Conservation (phyloP, 2,797 vertebrate genomes). For the Nannoperca australis region DNA sequence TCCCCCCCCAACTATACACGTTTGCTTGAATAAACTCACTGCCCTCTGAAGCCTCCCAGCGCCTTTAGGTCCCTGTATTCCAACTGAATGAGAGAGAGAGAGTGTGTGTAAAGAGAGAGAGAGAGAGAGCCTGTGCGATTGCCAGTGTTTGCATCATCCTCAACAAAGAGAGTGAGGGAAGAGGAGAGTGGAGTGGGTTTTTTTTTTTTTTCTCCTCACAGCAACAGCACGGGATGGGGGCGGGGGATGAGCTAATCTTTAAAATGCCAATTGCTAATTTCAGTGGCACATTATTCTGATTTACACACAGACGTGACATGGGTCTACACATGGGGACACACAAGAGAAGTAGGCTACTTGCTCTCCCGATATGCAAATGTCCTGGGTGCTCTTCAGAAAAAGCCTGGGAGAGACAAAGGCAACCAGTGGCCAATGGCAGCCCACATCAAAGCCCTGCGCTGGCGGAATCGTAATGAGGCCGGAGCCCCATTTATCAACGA, state of each 20-base stretch:
- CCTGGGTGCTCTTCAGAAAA: conserved; percentile 35
- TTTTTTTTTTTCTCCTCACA: conserved; percentile 58
- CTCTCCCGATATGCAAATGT: conserved; percentile 73
- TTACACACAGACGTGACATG: conserved; percentile 3
- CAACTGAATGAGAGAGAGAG: conserved; percentile 57
- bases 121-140: too few relatives aligned
- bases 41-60: conserved; percentile 42
- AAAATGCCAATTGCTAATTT: conserved; percentile 54
- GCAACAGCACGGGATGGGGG: conserved; percentile 50
- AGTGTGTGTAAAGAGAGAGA: too few relatives aligned
- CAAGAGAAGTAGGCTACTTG: conserved; percentile 38
- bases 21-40: conserved; percentile 69
- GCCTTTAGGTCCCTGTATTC: conserved; percentile 48
- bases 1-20: conserved; percentile 18
- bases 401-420: conserved; percentile 77
- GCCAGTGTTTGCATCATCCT: conserved; percentile 89
- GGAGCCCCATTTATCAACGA: conserved; percentile 77
- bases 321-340: conserved; percentile 4
- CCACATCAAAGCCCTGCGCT: conserved; percentile 69
- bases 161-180: conserved; percentile 72
- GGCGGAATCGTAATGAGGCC: conserved; percentile 76
- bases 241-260: conserved; percentile 48
- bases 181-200: conserved; percentile 31
- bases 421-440: conserved; percentile 72
- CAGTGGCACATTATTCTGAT: conserved; percentile 13